A percentile compares a stretch with the other conserved stretches of the same genome.
Evolutionary conservation across 2,113 vertebrate genomes (phyloP).

Genomic region (Thomomys bottae): DNA sequence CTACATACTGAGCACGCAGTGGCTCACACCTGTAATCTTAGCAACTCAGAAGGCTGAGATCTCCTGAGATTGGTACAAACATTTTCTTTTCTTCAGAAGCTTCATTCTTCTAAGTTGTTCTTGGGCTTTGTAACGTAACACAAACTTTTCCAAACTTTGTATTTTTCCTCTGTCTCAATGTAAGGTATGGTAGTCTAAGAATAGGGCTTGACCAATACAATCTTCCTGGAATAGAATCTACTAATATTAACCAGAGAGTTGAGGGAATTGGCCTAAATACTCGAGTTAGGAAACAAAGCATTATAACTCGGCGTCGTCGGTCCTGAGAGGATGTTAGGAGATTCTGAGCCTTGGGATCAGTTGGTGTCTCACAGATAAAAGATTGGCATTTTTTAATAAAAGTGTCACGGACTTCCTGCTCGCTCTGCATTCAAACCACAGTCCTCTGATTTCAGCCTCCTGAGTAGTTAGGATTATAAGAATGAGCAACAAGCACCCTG

Average conservation of each 20-base stretch:
- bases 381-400: neutral
- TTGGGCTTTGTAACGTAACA: constrained; percentile 49
- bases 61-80: neutral
- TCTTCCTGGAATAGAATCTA: constrained; percentile 66
- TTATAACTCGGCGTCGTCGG: constrained; percentile 2
- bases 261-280: constrained; percentile 74
- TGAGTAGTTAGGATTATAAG: no score
- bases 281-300: constrained; percentile 52
- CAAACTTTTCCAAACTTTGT: neutral
- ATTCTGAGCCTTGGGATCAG: neutral
- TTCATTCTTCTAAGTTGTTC: neutral
- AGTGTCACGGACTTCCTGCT: no score
- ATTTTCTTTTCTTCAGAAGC: neutral
- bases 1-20: no score
- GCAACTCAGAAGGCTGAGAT: no score
- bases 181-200: constrained; percentile 39
- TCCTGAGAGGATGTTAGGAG: neutral
- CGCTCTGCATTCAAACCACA: no score
- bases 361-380: neutral
- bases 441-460: no score
- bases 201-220: constrained; percentile 65
- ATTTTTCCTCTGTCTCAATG: constrained; percentile 57
- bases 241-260: constrained; percentile 73
- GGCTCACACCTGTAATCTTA: no score
- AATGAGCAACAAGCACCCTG: no score